These are phyloP conservation scores for Lissocephala sabroskyi DNA, from an alignment of 2,888 invertebrate genomes.

Conservation along the genomic window DNA sequence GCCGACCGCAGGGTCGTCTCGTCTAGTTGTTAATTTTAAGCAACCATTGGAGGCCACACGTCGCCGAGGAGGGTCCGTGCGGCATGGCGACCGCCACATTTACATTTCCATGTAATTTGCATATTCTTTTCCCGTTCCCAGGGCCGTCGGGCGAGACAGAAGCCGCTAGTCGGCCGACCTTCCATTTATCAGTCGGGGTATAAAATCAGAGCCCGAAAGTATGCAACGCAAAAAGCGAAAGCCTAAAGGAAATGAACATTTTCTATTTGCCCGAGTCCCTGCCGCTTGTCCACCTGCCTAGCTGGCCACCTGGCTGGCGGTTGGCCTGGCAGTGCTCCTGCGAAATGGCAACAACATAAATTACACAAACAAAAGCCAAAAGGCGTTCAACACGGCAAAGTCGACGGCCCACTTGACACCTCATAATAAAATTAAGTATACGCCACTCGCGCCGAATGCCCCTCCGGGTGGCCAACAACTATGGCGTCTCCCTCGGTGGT, in stretches of 20 bases:
- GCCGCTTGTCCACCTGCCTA: no score
- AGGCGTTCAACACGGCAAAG: slow-evolving; percentile 36
- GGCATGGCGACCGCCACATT: slow-evolving; percentile 40
- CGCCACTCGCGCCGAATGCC: slow-evolving; percentile 46
- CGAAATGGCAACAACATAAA: slow-evolving; percentile 55
- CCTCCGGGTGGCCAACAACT: not conserved
- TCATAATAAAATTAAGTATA: slow-evolving; percentile 69
- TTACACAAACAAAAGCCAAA: slow-evolving; percentile 49
- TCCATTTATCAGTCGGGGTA: slow-evolving; percentile 6
- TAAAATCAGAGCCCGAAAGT: slow-evolving; percentile 36
- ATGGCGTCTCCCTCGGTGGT: slow-evolving; percentile 10
- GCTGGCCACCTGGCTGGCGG: no score
- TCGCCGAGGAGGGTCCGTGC: not conserved
- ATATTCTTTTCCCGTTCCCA: slow-evolving; percentile 41
- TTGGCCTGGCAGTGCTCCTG: no score
- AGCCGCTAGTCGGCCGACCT: slow-evolving; percentile 4
- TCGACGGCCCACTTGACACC: slow-evolving; percentile 67
- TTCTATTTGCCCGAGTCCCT: slow-evolving; percentile 4
- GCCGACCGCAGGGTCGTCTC: slow-evolving; percentile 8
- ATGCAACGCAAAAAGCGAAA: slow-evolving; percentile 53
- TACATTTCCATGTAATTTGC: slow-evolving; percentile 68
- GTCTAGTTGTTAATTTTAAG: slow-evolving; percentile 68
- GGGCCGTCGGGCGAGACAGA: slow-evolving; percentile 19
- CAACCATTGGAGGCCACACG: slow-evolving; percentile 31
- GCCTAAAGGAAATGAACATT: slow-evolving; percentile 62